Base-by-base conservation (phyloP, 2,888 invertebrate species). In the Limenitis camilla region DNA sequence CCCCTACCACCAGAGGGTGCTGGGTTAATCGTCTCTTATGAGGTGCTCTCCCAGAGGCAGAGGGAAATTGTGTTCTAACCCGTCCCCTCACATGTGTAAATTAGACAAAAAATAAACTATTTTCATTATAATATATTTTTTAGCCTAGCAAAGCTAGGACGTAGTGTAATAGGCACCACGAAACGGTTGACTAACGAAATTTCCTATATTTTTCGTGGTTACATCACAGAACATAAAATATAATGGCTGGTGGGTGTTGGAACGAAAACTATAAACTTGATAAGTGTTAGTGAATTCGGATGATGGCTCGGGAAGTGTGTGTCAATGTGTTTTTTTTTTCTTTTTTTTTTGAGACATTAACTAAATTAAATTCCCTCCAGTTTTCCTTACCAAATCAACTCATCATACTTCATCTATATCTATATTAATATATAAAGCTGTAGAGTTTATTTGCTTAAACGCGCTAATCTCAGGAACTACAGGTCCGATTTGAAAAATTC, bases 231-330 rank as follows among this genome's bases (percentile, higher is more conserved):
- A 66, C 70, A 69, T 78, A 74, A 81, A 80, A 81, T 76, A 72
- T 77, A 78, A 81, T 78, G 76, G 72, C 58, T 60, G 66, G 64
- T 72, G 75, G 74, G 73, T n/a, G n/a, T n/a, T n/a, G n/a, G n/a
- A n/a, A 66, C 67, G 71, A 68, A 61, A 65, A 61, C 66, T 64
- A 67, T 76, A 68, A 74, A 73, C 63, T 67, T 28, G 29, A 56
- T 44, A 54, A 48, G 53, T 55, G 52, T 55, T 55, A 51, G 49
- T 52, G 41, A 55, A 52, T 42, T 52, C 40, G 47, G 40, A 48
- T 55, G 32, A 49, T 42, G 52, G 47, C 32, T 48, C 47, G 33
- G 51, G 50, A 53, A 45, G 39, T 30, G 41, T 32, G 19, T 40
- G 43, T 43, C 42, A 30, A 45, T 36, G 28, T 38, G 43, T 28